These are phyloP conservation scores for Beroe ovata DNA, from an alignment of 37 sponge, comb jelly and placozoan species.

Conservation along the genomic window DNA sequence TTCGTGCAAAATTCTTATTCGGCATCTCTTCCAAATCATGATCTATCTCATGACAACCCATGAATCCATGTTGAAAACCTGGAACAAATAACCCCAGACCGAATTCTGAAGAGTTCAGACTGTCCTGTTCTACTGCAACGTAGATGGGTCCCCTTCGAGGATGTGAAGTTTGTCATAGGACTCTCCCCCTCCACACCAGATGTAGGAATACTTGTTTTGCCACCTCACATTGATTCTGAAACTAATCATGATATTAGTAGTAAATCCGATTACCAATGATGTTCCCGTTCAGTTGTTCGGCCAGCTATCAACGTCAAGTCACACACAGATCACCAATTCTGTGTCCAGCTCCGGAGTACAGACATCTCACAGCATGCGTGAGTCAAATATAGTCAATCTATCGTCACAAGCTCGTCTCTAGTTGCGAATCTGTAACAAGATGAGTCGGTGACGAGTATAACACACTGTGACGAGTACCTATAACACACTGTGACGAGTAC, in stretches of 20 bases:
- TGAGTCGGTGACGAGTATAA: too few relatives aligned
- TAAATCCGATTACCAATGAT: background rate
- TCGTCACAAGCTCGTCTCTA: too few relatives aligned
- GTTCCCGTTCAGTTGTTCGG: conserved; percentile 1
- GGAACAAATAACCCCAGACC: too few relatives aligned
- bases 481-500: too few relatives aligned
- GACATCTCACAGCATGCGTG: background rate
- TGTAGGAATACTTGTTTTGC: background rate
- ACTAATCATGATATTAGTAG: too few relatives aligned
- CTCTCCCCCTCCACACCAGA: conserved; percentile 45
- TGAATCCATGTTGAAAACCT: too few relatives aligned
- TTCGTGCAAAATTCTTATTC: background rate
- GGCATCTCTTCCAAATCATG: too few relatives aligned
- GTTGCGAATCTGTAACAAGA: too few relatives aligned
- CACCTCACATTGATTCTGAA: too few relatives aligned
- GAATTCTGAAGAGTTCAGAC: conserved; percentile 28
- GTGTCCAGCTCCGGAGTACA: conserved; percentile 32
- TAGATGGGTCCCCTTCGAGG: conserved; percentile 44
- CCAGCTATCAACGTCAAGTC: background rate
- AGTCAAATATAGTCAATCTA: too few relatives aligned
- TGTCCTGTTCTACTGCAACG: conserved; percentile 36
- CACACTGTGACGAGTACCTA: too few relatives aligned
- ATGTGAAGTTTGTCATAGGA: conserved; percentile 27
- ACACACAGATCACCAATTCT: background rate
- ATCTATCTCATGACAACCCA: too few relatives aligned